These are phyloP conservation scores for Andrena camellia DNA, from an alignment of 2,888 invertebrate species.

Conservation along the genomic window DNA sequence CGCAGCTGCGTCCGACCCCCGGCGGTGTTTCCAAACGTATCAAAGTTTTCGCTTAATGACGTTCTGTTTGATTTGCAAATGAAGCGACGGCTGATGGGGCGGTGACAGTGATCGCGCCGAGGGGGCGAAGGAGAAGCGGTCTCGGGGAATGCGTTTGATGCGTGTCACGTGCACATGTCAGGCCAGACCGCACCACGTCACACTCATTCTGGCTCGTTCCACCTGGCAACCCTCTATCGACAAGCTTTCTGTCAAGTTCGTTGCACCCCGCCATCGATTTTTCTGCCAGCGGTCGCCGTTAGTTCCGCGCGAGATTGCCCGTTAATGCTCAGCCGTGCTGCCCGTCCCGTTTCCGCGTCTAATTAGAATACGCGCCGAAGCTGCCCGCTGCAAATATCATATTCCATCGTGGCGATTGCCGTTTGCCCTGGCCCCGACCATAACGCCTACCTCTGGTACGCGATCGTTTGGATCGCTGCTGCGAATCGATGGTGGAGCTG, in stretches of 20 bases:
- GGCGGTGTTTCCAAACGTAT: constrained; percentile 59
- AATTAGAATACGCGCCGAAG: constrained; percentile 26
- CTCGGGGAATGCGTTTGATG: constrained; percentile 67
- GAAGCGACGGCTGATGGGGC: constrained; percentile 44
- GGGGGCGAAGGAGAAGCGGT: neutral
- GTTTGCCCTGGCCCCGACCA: no score
- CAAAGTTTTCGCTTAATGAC: constrained; percentile 65
- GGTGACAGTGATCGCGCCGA: constrained; percentile 12
- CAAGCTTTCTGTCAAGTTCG: constrained; percentile 69
- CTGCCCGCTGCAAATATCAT: neutral
- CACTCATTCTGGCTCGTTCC: constrained; percentile 68
- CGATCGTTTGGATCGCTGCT: no score
- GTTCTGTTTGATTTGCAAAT: constrained; percentile 72
- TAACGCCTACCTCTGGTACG: no score
- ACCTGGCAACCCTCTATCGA: constrained; percentile 41
- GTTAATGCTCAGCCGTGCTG: constrained; percentile 45
- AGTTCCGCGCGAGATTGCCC: constrained; percentile 58
- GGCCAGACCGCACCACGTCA: constrained; percentile 63
- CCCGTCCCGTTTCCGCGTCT: constrained; percentile 23
- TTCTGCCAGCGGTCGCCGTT: constrained; percentile 40
- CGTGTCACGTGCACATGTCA: constrained; percentile 72
- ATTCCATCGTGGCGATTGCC: neutral
- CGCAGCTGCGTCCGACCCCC: constrained; percentile 42
- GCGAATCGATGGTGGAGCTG: no score
- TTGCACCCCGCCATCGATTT: constrained; percentile 73